phyloP scores from a whole-genome alignment of 2,113 vertebrate species.

The Opisthocomus hoazin region DNA sequence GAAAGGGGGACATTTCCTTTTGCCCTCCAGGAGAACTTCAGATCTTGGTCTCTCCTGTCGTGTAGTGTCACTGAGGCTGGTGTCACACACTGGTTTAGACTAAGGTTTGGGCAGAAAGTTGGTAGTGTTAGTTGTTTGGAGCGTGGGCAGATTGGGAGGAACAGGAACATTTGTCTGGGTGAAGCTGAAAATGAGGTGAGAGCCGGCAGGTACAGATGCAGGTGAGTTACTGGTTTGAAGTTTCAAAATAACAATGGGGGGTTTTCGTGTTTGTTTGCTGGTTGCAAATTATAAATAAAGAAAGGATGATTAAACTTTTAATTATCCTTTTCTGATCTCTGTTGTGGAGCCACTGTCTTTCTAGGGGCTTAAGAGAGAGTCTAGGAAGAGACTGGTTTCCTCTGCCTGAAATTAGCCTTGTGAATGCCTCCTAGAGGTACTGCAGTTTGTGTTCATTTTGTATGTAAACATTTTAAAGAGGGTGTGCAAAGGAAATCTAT shows the following conservation, averaged over 20 bases:
- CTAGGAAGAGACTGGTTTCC: not conserved
- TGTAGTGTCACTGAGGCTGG: not conserved
- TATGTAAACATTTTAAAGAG: not conserved
- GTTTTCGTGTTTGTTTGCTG: accelerated
- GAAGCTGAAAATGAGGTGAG: not conserved
- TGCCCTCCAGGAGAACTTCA: not conserved
- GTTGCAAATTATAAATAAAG: not conserved
- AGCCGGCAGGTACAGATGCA: not conserved
- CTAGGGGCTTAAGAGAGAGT: not conserved
- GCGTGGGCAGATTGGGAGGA: not conserved
- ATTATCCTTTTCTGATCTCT: not conserved
- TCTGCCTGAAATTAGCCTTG: not conserved
- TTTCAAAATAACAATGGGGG: not conserved
- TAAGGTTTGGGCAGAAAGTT: not conserved
- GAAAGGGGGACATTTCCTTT: not conserved
- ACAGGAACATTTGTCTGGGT: not conserved
- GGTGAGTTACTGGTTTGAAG: not conserved
- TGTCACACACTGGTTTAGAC: not conserved
- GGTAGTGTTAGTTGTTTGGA: not conserved
- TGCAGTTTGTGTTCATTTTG: not conserved
- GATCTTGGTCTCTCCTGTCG: not conserved
- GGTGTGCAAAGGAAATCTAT: not conserved
- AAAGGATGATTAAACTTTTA: too few species aligned
- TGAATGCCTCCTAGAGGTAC: not conserved
- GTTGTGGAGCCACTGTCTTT: not conserved